A percentile compares a stretch with the other conserved stretches of the same genome.
phyloP scores from a whole-genome alignment of 2,888 invertebrate genomes.

The Thymelicus acteon region DNA sequence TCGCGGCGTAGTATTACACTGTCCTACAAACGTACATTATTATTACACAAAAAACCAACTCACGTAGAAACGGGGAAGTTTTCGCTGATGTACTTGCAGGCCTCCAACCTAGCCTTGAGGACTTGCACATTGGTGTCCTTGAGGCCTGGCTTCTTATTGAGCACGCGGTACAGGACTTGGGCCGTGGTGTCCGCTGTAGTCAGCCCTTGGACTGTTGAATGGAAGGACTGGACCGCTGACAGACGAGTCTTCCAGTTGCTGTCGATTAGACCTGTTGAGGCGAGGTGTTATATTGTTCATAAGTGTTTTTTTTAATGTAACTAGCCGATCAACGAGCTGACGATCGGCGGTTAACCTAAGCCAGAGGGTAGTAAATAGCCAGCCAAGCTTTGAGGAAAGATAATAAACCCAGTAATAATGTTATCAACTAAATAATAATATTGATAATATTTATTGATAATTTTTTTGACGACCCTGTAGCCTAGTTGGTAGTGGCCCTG shows the following conservation, averaged over 20 bases:
- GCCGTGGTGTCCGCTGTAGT: slow-evolving; percentile 87
- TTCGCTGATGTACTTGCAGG: slow-evolving; percentile 91
- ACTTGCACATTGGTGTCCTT: slow-evolving; percentile 97
- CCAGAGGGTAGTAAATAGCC: too few relatives aligned
- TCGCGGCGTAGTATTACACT: too few relatives aligned
- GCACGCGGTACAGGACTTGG: slow-evolving; percentile 89
- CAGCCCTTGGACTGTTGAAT: slow-evolving; percentile 85
- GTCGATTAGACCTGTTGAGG: slow-evolving; percentile 86
- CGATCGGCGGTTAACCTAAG: too few relatives aligned
- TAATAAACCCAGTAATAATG: too few relatives aligned
- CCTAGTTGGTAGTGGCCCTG: too few relatives aligned
- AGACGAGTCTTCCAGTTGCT: slow-evolving; percentile 94
- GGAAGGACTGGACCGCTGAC: slow-evolving; percentile 89
- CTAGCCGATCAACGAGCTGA: too few relatives aligned
- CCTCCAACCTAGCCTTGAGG: slow-evolving; percentile 91
- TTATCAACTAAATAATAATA: too few relatives aligned
- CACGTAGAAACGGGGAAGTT: slow-evolving; percentile 89
- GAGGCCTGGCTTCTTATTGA: slow-evolving; percentile 93
- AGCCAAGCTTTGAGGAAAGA: too few relatives aligned
- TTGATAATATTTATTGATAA: too few relatives aligned
- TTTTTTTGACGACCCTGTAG: too few relatives aligned
- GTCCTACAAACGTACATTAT: too few relatives aligned
- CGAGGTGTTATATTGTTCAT: not conserved
- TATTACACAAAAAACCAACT: slow-evolving; percentile 49
- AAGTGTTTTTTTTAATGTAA: too few relatives aligned